Evolutionary conservation across 23 tunicate genomes (phyloP).

Genomic region (Phallusia fumigata): DNA sequence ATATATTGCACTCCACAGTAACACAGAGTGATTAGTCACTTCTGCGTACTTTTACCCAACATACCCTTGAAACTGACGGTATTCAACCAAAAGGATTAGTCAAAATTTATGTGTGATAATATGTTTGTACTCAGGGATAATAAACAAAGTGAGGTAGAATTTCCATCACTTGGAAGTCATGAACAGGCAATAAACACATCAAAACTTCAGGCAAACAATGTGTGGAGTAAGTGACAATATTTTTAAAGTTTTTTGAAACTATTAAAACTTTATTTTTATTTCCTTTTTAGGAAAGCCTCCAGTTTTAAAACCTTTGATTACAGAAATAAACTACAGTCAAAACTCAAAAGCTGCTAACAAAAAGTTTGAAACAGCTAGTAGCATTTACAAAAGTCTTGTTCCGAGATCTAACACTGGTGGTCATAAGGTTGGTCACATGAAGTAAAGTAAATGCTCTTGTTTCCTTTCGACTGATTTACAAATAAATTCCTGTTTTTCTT

Average conservation of each 20-base stretch:
- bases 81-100: no score
- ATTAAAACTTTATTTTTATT: neutral
- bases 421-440: constrained; percentile 28
- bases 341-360: neutral
- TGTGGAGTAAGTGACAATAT: constrained; percentile 34
- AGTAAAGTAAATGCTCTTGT: neutral
- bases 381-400: constrained; percentile 43
- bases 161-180: constrained; percentile 33
- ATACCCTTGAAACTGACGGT: no score
- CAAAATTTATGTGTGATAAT: no score
- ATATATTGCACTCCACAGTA: no score
- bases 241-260: neutral
- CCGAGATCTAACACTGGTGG: constrained; percentile 25
- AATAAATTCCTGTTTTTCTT: neutral
- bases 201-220: constrained; percentile 25
- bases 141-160: constrained; percentile 17
- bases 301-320: constrained; percentile 15
- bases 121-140: neutral
- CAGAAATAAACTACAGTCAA: neutral
- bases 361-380: constrained; percentile 1
- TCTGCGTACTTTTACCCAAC: no score
- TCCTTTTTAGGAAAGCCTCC: constrained; percentile 14
- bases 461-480: neutral
- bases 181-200: neutral
- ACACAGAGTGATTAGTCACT: no score